Base-by-base conservation (phyloP, 2,113 vertebrate genomes). In the Hyla sarda region DNA sequence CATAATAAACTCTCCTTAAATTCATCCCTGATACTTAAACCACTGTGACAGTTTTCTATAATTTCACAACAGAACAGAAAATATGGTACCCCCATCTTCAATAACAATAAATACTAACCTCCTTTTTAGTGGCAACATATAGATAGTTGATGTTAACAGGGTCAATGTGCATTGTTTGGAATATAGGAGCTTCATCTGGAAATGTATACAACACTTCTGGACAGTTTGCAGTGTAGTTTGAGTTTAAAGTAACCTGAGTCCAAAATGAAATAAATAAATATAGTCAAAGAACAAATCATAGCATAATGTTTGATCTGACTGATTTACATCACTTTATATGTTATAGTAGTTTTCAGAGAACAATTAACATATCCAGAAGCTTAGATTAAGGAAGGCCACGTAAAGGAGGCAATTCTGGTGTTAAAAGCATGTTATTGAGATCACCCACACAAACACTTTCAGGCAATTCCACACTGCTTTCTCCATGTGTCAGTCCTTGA, bases 131-230 rank as follows among this genome's bases (percentile, higher is more conserved):
- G 23, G 94, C 91, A 84, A 97, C 84, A 83, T 97, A 98, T 72
- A 99, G 90, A 79, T 97, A 95, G 87, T 91, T 94, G 1, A 52
- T 88, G 90, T 97, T 91, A 87, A 92, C 54, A 37, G 94, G 95
- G 81, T 97, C 95, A 89, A 97, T 93, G 48, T 92, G 88, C 34
- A 98, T 94, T 89, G 92, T 96, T 86, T 93, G 93, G 89, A 96
- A 95, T 89, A 97, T 58, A 2, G 90, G 56, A 4, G 89, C 93
- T 90, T 97, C 96, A 54, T 95, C 92, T 81, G 92, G 88, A 87
- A 96, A 95, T 89, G 95, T 94, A 79, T 96, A 96, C 76, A 99
- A 93, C 85, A 97, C 90, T 11, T 90, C 94, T 37, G 95, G 95
- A 87, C 97, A 99, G 89, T 90, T 91, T 25, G 94, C 87, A 25